Percentiles rank a stretch among this genome's conserved stretches.
phyloP scores from a whole-genome alignment of 2,113 vertebrate species.

The Megalops atlanticus region DNA sequence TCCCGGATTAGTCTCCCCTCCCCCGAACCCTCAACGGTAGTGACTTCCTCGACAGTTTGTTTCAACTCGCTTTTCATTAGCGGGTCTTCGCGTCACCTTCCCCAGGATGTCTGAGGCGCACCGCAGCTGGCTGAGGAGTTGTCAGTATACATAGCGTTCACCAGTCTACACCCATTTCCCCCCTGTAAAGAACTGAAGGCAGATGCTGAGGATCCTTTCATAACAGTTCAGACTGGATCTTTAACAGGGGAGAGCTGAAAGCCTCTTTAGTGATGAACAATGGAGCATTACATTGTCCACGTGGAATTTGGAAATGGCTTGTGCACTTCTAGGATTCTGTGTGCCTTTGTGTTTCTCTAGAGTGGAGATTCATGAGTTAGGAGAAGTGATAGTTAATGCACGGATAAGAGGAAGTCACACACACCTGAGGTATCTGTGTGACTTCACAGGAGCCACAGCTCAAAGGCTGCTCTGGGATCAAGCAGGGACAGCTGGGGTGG shows the following conservation, averaged over 20 bases:
- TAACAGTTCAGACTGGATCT: background rate
- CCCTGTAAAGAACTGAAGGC: background rate
- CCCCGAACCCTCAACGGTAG: background rate
- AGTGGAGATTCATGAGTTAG: background rate
- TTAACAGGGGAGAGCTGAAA: background rate
- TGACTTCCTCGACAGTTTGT: background rate
- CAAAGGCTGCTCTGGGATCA: too few species aligned
- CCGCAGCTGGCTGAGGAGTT: too few species aligned
- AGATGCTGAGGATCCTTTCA: background rate
- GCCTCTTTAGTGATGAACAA: background rate
- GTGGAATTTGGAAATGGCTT: background rate
- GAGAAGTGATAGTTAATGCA: too few species aligned
- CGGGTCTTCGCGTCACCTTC: background rate
- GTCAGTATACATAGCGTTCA: background rate
- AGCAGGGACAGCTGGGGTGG: background rate
- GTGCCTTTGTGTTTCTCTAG: background rate
- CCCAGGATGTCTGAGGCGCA: too few species aligned
- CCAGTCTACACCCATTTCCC: background rate
- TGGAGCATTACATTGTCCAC: too few species aligned
- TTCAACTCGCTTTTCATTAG: conserved; percentile 16
- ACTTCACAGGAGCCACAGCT: background rate
- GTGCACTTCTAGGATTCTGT: background rate
- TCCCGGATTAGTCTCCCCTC: background rate
- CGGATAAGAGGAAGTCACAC: background rate
- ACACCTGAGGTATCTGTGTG: background rate